Base-by-base conservation (phyloP, 1,140 invertebrate species). In the Brachionus rubens region DNA sequence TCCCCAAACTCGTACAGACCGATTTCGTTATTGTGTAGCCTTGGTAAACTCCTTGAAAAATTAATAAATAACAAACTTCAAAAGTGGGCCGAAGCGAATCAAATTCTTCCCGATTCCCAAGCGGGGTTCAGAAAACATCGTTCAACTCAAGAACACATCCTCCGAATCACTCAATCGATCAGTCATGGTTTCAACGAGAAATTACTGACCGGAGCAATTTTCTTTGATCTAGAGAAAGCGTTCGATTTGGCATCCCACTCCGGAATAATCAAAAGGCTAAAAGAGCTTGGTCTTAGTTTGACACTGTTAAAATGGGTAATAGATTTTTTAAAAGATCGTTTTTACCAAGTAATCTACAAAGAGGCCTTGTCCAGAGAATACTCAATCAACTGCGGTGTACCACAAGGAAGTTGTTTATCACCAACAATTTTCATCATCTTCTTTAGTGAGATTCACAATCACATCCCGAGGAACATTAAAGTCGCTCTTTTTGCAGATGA, bases 211-310 rank as follows among this genome's bases (percentile, higher is more conserved):
- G 50, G 16, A 52, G 19, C 50, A 1, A 24, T 52, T 24, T 52
- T 52, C 24, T 52, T 52, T 21, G 50, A 52, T n/a, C 14, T 48
- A 21, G 14, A 48, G 19, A 48, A 48, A 48, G 82, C 83, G 0
- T 85, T 84, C 48, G 85, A 86, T 56, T 78, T 76, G 65, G 80
- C 83, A 0, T 83, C 83, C 82, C 77, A 81, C 12, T 65, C 80
- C 7, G 84, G 81, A 0, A 78, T 85, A 0, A 46, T 83, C 1
- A 79, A 78, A 21, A 85, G 81, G 77, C 54, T 85, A n/a, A 26
- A 65, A 12, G 59, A 26, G 7, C 59, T 65, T 19, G 21, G 21
- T 6, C 16, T 52, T 7, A 3, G 19, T 19, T 24, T 24, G 9
- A 52, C 16, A 16, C 19, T 52, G 9, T 21, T 21, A 21, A 65